Conservation (phyloP, 1,140 invertebrate species). For the Riptortus pedestris region DNA sequence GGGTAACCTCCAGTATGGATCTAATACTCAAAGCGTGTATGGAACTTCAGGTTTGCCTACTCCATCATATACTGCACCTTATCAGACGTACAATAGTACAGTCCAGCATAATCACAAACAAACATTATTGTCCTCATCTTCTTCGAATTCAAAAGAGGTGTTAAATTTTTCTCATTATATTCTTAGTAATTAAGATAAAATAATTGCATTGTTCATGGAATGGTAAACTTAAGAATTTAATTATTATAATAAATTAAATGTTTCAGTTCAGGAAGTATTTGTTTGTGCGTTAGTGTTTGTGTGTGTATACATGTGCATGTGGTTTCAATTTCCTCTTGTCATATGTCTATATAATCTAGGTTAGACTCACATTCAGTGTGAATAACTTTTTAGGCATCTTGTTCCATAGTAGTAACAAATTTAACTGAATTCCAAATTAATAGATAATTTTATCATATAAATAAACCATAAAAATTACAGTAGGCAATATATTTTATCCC, state of each 20-base stretch:
- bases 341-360: no score
- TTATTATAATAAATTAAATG: not conserved
- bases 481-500: no score
- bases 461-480: no score
- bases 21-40: constrained; percentile 38
- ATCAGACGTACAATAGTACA: constrained; percentile 16
- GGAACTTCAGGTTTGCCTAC: constrained; percentile 37
- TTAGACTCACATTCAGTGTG: no score
- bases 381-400: no score
- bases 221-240: not conserved
- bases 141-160: constrained; percentile 20
- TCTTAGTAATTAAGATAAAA: not conserved
- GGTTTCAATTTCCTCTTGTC: no score
- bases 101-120: constrained; percentile 21
- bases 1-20: constrained; percentile 18
- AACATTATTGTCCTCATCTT: constrained; percentile 1
- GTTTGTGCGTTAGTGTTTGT: no score
- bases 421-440: no score
- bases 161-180: not conserved
- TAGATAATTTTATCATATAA: no score
- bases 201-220: not conserved
- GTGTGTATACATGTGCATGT: no score
- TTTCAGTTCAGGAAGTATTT: no score
- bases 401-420: no score
- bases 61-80: constrained; percentile 17